Percentiles rank a stretch among this genome's conserved stretches.
Evolutionary conservation across 2,797 vertebrate genomes (phyloP).

Genomic region (Platyrinchus mystaceus): DNA sequence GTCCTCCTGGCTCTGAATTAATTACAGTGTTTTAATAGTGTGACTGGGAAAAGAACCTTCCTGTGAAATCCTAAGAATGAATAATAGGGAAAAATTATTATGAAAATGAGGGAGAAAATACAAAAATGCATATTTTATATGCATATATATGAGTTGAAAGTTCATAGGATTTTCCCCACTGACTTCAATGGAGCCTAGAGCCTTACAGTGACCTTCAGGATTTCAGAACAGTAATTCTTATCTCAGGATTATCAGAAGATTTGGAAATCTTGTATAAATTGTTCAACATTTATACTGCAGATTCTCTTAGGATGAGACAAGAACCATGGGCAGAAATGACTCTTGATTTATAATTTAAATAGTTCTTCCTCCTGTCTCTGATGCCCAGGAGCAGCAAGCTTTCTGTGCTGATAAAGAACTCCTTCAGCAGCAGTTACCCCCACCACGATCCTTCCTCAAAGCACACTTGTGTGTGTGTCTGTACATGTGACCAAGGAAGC

Average conservation of each 20-base stretch:
- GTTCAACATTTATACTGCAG: background rate
- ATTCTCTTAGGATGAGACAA: background rate
- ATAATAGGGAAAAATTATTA: background rate
- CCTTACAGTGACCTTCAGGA: background rate
- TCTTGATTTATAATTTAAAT: background rate
- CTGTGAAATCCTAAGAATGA: background rate
- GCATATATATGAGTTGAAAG: background rate
- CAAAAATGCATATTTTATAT: background rate
- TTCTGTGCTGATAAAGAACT: background rate
- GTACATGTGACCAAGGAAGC: background rate
- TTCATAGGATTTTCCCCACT: background rate
- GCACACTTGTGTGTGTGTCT: fast-evolving
- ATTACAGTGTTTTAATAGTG: background rate
- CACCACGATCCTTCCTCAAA: background rate
- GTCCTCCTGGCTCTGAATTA: background rate
- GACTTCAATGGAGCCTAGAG: background rate
- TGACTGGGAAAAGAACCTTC: background rate
- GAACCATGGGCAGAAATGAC: background rate
- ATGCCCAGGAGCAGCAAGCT: background rate
- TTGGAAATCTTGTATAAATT: too few relatives aligned
- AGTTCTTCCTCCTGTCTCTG: background rate
- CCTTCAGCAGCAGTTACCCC: background rate
- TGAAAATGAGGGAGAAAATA: background rate
- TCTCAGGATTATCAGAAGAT: background rate
- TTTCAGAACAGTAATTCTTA: background rate